A percentile compares a stretch with the other conserved stretches of the same genome.
Conservation (phyloP, 2,113 vertebrate genomes). For the Chroicocephalus ridibundus region DNA sequence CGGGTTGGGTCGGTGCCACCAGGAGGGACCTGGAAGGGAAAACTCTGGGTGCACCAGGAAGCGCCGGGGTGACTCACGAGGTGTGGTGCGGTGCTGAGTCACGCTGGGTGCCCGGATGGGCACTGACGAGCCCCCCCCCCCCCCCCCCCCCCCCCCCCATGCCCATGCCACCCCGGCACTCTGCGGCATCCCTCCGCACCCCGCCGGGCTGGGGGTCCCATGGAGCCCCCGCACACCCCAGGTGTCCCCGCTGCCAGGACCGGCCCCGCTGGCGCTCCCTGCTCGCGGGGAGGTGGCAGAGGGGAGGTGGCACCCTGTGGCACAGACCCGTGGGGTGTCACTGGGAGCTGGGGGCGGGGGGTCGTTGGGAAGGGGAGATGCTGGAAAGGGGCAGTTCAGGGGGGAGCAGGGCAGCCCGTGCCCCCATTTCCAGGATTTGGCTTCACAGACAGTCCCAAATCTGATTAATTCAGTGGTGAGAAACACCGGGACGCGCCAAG, state of each 20-base stretch:
- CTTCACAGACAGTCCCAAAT: neutral
- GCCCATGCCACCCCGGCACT: fast-evolving
- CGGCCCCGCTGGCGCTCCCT: neutral
- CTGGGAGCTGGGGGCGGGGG: neutral
- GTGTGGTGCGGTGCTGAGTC: slow-evolving; percentile 43
- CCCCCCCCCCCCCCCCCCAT: too few relatives aligned
- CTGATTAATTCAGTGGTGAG: neutral
- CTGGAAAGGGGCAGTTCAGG: neutral
- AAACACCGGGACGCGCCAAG: fast-evolving
- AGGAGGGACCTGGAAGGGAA: slow-evolving; percentile 34
- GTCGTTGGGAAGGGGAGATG: neutral
- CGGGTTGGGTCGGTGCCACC: neutral
- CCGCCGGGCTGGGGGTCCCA: neutral
- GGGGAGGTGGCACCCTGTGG: neutral
- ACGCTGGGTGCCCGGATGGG: neutral
- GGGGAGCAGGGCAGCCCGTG: neutral
- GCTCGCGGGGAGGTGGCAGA: fast-evolving
- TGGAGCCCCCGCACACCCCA: fast-evolving
- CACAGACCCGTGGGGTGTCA: neutral
- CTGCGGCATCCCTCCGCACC: fast-evolving
- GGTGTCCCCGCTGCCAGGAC: neutral
- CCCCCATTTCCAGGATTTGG: neutral
- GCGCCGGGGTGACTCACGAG: slow-evolving; percentile 38
- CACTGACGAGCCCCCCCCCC: neutral
- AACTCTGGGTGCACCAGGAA: slow-evolving; percentile 56